Conservation (phyloP, 2,888 invertebrate species). For the Alitta virens region DNA sequence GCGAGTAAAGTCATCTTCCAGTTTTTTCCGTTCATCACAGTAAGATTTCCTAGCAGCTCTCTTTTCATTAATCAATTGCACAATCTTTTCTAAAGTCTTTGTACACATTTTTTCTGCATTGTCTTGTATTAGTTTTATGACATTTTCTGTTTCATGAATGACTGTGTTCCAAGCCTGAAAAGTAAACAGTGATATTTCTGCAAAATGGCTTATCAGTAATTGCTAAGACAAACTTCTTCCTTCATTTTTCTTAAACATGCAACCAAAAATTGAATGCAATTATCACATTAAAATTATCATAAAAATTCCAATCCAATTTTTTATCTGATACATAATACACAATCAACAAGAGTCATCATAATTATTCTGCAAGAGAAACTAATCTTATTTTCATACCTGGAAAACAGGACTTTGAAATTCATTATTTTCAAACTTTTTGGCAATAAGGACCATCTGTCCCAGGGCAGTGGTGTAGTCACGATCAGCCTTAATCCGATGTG, state of each 20-base stretch:
- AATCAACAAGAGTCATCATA: too few species aligned
- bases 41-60: slow-evolving; percentile 81
- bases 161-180: slow-evolving; percentile 74
- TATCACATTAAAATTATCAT: too few species aligned
- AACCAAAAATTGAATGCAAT: too few species aligned
- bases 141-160: slow-evolving; percentile 85
- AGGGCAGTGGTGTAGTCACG: slow-evolving; percentile 85
- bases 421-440: slow-evolving; percentile 44
- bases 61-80: slow-evolving; percentile 80
- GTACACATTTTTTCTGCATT: slow-evolving; percentile 84
- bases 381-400: too few species aligned
- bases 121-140: slow-evolving; percentile 75
- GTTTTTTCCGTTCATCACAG: slow-evolving; percentile 83
- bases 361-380: too few species aligned
- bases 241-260: too few species aligned
- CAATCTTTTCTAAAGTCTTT: slow-evolving; percentile 78
- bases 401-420: slow-evolving; percentile 44
- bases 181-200: too few species aligned
- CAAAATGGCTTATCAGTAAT: too few species aligned
- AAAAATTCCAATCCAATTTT: too few species aligned
- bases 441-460: slow-evolving; percentile 46
- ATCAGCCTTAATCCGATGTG: slow-evolving; percentile 85
- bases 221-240: too few species aligned
- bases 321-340: too few species aligned
- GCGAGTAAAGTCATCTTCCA: slow-evolving; percentile 60